Conservation (phyloP, 2,888 invertebrate species). For the Eupithecia centaureata region DNA sequence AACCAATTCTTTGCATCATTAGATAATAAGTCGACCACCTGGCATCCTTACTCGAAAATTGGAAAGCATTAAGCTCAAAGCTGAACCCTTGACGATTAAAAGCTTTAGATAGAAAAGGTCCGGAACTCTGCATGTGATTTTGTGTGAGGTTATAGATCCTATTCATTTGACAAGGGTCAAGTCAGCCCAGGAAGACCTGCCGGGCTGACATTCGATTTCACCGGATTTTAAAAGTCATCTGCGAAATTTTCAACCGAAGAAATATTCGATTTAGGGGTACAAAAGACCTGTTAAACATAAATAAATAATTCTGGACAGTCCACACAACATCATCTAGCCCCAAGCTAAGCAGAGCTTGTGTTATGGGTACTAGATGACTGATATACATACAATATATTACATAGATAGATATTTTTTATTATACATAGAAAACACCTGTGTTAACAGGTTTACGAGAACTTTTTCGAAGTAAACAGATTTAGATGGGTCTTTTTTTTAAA, state of each 20-base stretch:
- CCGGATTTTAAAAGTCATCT: constrained; percentile 33
- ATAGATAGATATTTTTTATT: too few relatives aligned
- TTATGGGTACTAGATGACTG: too few relatives aligned
- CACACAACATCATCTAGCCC: too few relatives aligned
- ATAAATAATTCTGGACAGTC: too few relatives aligned
- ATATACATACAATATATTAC: too few relatives aligned
- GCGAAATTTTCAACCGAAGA: not conserved
- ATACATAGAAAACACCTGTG: too few relatives aligned
- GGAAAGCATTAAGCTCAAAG: constrained; percentile 7
- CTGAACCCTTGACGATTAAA: constrained; percentile 22
- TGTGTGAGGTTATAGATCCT: constrained; percentile 50
- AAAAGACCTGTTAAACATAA: too few relatives aligned
- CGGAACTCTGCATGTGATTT: constrained; percentile 30
- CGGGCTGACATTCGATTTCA: constrained; percentile 45
- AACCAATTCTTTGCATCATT: constrained; percentile 3
- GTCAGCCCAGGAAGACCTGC: constrained; percentile 30
- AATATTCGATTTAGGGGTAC: not conserved
- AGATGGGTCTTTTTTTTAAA: too few relatives aligned
- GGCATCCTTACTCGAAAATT: not conserved
- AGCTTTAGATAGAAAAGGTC: constrained; percentile 27
- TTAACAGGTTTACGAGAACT: too few relatives aligned
- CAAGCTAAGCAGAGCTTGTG: too few relatives aligned
- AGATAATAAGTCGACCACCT: not conserved
- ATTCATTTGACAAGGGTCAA: constrained; percentile 59
- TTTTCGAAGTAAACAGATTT: too few relatives aligned